Base-by-base conservation (phyloP, 2,888 invertebrate species). In the Eristalis intricaria region DNA sequence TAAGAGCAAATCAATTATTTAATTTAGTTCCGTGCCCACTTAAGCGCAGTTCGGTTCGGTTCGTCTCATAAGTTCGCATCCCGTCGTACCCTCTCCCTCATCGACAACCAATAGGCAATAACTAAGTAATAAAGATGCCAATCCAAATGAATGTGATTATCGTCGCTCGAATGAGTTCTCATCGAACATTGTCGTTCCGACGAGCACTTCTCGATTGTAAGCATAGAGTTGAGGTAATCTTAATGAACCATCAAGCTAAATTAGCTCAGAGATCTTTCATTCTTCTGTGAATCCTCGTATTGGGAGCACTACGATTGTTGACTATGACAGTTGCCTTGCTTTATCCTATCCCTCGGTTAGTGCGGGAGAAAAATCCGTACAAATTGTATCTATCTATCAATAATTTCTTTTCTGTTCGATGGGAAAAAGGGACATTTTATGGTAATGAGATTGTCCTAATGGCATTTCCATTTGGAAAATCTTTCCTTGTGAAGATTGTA, bases 171-270 rank as follows among this genome's bases (percentile, higher is more conserved):
- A 86, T 75, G 78, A 71, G 66, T 63, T 82, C 50, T 8, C 58
- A 32, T 32, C 56, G 74, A 86, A 86, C 70, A 82, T 86, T 86
- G 74, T 86, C 82, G 70, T 82, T 74, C 61, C 69, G 65, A 58
- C 50, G 69, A 74, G 86, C 66, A 82, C 74, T 74, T 73, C 58
- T 56, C 70, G 68, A n/a, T 4, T n/a, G 50, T 56, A 61, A 38
- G 23, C 66, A 60, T 32, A n/a, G 74, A 73, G 69, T 61, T 65
- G 70, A 78, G 74, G 77, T 78, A 86, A 82, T 82, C 82, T 82
- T 86, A 86, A 86, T 86, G 82, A 86, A 78, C 86, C 86, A 82
- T 86, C 78, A 86, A 82, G 82, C 82, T 82, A 78, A 86, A 86
- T 86, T 86, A 86, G 82, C 74, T 86, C 74, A 75, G 71, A 78